Evolutionary conservation across 2,113 vertebrate genomes (phyloP), one percentile per base, ranked within the genome.

Genomic region (Pteropus alecto): DNA sequence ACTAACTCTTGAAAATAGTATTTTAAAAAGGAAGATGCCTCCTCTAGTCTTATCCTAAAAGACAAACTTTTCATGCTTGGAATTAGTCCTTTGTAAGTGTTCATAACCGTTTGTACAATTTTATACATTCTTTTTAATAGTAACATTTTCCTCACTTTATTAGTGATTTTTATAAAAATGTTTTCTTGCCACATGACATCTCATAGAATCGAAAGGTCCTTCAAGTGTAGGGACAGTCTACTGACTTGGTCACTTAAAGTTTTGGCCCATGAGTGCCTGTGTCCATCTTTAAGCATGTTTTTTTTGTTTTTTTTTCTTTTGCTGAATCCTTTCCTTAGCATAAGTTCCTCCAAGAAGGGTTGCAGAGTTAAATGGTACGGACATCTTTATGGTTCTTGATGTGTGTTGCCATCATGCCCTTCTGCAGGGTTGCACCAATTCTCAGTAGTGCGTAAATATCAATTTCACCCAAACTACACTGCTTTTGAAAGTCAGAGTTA

Each of bases 191-290:
- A 22, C 7, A 2, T 14, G n/a, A 26, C 26, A 19, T 33, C 10
- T 12, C 15, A 0, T 41, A 7, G 26, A 43, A 38, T 26, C 38
- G 30, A 43, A 48, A 54, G 30, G 1, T 0, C 11, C 16, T 1
- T 46, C 58, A 12, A n/a, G 22, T 74, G 2, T 6, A 3, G 30
- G 48, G 33, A 38, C 19, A 9, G 22, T 12, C 56, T 76, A 0
- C 28, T 18, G 33, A 77, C 33, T 24, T 83, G 26, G 85, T 35
- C 67, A 3, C 21, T 61, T 63, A 41, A 56, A 6, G n/a, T 8
- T 74, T 63, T 58, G 60, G 13, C 76, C 3, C 35, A 18, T 30
- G 24, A 77, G 58, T 56, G 48, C 41, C 76, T 60, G 0, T 19
- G 65, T 58, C 9, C 51, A 19, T 73, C 38, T 83, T 18, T 60